phyloP scores from a whole-genome alignment of 2,797 vertebrate species.

The Sebastes kiyomatsui region DNA sequence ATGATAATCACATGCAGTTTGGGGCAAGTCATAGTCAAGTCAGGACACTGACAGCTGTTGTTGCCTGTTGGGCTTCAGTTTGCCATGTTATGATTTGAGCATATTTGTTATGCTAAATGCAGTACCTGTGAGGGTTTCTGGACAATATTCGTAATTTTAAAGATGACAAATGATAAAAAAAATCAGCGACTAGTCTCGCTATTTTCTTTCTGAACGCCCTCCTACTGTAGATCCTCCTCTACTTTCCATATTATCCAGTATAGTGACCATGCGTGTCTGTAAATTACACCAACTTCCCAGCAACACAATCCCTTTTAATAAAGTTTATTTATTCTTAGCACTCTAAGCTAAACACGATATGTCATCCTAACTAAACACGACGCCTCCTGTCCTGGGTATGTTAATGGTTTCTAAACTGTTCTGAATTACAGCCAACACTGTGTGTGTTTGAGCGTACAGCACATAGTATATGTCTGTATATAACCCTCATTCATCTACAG shows the following conservation, averaged over 20 bases:
- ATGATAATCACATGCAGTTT: too few relatives aligned
- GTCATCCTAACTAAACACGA: slow-evolving; percentile 44
- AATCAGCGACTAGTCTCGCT: too few relatives aligned
- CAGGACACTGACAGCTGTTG: too few relatives aligned
- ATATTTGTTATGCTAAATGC: too few relatives aligned
- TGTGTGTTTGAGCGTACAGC: not conserved
- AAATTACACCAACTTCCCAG: not conserved
- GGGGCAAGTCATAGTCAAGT: too few relatives aligned
- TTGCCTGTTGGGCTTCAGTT: too few relatives aligned
- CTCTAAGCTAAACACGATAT: slow-evolving; percentile 37
- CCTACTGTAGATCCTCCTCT: not conserved
- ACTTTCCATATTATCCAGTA: not conserved
- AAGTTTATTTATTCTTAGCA: slow-evolving; percentile 47
- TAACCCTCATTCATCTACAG: not conserved
- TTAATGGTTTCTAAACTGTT: slow-evolving; percentile 37
- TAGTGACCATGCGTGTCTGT: not conserved
- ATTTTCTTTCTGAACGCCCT: not conserved
- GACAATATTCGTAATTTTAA: too few relatives aligned
- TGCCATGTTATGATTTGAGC: too few relatives aligned
- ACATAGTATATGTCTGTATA: not conserved
- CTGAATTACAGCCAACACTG: not conserved
- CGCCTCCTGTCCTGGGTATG: not conserved
- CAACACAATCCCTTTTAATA: slow-evolving; percentile 21
- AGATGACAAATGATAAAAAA: too few relatives aligned
- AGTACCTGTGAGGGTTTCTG: too few relatives aligned